Base-by-base conservation (phyloP, 2,888 invertebrate species). In the Ischnus inquisitorius region DNA sequence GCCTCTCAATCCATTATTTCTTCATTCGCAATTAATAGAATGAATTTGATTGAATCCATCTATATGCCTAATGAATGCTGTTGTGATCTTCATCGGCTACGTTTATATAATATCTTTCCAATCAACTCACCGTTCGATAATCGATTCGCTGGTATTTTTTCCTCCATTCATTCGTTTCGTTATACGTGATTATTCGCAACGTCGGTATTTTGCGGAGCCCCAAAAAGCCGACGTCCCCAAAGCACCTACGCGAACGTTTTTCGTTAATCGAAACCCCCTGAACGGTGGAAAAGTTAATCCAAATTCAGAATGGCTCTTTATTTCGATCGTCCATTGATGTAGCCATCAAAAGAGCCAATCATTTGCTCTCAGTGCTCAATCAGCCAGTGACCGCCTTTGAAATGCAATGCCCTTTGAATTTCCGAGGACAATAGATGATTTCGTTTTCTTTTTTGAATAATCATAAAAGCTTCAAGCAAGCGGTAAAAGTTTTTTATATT, bases 1-100 rank as follows among this genome's bases (percentile, higher is more conserved):
- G 5, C 34, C 60, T 54, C 54, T 60, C 28, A 46, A 22, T 69
- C 48, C 69, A 39, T 51, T 79, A 62, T 54, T 19, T 43, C 43
- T 41, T 16, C 19, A 28, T 69, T 41, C 25, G 16, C 22, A 3
- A 22, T 22, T 54, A 54, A 54, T 51, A 43, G 25, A 43, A 43
- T 41, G 22, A 54, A 39, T 54, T 54, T 12, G 39, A 10, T 39
- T 22, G 28, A 71, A 71, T 22, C 2, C 19, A 54, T 12, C 1
- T 54, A 54, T 54, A 10, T 3, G 12, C 10, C 19, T 19, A 22
- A 12, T 2, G 0, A 4, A 22, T 3, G 34, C 34, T 34, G 34
- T 34, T 34, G 34, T 34, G 34, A 1, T 34, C 6, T 34, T 34
- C 34, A 6, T 0, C 4, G 8, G 34, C 34, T 34, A 34, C 1